Percentiles rank a stretch among this genome's conserved stretches.
Conservation (phyloP, 2,797 vertebrate genomes). For the Sebastes oblongus region DNA sequence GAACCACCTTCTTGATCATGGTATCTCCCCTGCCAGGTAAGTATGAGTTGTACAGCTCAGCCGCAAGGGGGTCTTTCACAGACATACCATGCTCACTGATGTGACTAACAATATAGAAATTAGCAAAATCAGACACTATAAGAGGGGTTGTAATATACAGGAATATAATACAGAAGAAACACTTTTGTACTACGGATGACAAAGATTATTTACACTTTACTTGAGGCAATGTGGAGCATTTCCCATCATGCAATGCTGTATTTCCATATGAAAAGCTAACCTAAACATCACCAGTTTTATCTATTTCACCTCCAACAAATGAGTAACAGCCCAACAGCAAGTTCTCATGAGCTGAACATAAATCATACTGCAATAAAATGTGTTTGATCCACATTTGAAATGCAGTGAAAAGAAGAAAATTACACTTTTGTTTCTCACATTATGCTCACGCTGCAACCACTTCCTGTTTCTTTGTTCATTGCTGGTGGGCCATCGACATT, state of each 20-base stretch:
- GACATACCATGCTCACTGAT: neutral
- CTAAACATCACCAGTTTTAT: neutral
- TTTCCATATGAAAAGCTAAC: neutral
- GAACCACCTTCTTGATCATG: slow-evolving; percentile 14
- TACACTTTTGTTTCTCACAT: neutral
- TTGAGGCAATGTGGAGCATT: neutral
- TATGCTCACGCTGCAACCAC: neutral
- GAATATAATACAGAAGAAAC: neutral
- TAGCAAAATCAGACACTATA: rapidly evolving
- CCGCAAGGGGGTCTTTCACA: neutral
- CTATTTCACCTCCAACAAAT: neutral
- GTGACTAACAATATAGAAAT: neutral
- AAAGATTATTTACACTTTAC: neutral
- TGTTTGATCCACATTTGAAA: neutral
- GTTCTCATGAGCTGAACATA: neutral
- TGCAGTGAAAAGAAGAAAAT: neutral
- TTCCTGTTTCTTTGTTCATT: neutral
- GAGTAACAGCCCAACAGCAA: no score
- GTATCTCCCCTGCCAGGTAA: no score
- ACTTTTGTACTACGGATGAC: neutral
- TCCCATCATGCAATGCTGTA: neutral
- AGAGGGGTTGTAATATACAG: neutral
- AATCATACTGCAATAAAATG: neutral
- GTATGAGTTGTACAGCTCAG: no score
- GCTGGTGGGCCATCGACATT: neutral